These are phyloP conservation scores for Mirounga angustirostris DNA, from an alignment of 2,113 vertebrate genomes.

Conservation along the genomic window DNA sequence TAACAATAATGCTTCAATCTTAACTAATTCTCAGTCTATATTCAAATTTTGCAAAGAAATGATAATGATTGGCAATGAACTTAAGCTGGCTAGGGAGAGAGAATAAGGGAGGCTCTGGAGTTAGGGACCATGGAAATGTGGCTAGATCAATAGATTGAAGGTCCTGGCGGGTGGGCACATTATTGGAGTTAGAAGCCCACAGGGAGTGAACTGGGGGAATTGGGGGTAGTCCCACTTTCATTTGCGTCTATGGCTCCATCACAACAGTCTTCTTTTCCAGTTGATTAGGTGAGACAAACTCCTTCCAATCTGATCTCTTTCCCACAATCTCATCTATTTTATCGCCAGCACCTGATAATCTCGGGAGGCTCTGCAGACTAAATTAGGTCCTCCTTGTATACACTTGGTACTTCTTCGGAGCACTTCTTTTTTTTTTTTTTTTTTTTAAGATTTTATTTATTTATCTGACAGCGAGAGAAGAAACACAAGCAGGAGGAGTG, in stretches of 20 bases:
- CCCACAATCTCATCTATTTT: not conserved
- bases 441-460: no score
- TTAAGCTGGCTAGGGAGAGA: not conserved
- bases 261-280: not conserved
- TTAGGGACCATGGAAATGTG: not conserved
- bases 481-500: no score
- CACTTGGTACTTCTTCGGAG: not conserved
- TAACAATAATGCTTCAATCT: not conserved
- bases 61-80: not conserved
- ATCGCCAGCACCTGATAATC: not conserved
- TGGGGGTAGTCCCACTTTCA: not conserved
- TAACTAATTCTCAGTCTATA: constrained; percentile 3
- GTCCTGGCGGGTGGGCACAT: not conserved
- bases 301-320: not conserved
- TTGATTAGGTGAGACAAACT: not conserved
- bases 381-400: not conserved
- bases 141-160: not conserved
- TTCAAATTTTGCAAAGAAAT: constrained; percentile 48
- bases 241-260: not conserved
- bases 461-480: no score
- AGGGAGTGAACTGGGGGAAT: not conserved
- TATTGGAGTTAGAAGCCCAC: not conserved
- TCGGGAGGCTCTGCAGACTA: not conserved
- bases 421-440: not conserved
- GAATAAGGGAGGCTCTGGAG: not conserved